A percentile compares a stretch with the other conserved stretches of the same genome.
phyloP scores from a whole-genome alignment of 2,113 vertebrate species.

The Motacilla alba region DNA sequence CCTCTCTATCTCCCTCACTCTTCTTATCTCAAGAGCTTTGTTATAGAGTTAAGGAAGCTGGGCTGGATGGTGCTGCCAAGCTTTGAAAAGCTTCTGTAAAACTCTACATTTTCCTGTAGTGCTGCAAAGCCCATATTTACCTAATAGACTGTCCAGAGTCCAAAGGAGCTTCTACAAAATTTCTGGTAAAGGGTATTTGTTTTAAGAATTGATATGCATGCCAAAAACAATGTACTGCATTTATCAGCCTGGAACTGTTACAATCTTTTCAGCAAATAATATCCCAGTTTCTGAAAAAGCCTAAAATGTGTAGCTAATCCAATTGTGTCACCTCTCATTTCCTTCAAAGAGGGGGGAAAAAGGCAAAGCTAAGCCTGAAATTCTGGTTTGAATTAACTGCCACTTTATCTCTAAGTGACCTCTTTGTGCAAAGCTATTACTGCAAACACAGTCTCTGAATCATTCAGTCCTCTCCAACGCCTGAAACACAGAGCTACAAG shows the following conservation, averaged over 20 bases:
- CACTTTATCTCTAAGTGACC: constrained; percentile 57
- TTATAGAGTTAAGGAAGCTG: not conserved
- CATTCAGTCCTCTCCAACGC: not conserved
- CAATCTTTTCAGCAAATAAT: constrained; percentile 41
- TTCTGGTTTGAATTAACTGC: constrained; percentile 57
- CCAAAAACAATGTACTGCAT: constrained; percentile 19
- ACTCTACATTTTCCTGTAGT: not conserved
- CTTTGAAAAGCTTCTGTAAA: not conserved
- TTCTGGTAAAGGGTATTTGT: constrained; percentile 23
- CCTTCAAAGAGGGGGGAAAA: not conserved
- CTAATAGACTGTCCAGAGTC: not conserved
- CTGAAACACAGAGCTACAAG: not conserved
- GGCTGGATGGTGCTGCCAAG: not conserved
- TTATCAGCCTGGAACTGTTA: constrained; percentile 38
- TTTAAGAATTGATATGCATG: not conserved
- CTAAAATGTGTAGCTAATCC: constrained; percentile 27
- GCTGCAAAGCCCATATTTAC: not conserved
- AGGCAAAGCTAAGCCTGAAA: constrained; percentile 9
- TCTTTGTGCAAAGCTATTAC: constrained; percentile 39
- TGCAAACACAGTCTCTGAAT: constrained; percentile 12
- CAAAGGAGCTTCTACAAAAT: not conserved
- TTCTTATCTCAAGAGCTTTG: not conserved
- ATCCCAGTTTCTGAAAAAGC: constrained; percentile 31
- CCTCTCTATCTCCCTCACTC: not conserved
- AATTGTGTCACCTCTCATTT: constrained; percentile 47